These are phyloP conservation scores for Pardalotus punctatus DNA, from an alignment of 2,113 vertebrate species.

Conservation along the genomic window DNA sequence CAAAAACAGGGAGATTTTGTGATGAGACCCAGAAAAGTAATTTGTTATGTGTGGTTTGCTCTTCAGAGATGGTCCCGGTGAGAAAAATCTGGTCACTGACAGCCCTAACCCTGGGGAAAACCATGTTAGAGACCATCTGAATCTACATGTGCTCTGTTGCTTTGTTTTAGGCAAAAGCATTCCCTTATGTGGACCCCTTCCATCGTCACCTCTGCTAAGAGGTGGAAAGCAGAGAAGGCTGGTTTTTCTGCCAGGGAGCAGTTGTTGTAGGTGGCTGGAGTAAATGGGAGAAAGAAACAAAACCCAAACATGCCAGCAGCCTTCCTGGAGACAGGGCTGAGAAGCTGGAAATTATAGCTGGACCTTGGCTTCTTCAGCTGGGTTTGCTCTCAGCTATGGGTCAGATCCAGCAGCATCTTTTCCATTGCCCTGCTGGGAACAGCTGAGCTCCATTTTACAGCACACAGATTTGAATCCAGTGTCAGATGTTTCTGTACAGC, in stretches of 20 bases:
- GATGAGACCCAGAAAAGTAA: not conserved
- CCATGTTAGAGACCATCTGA: not conserved
- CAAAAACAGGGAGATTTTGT: not conserved
- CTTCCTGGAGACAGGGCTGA: conserved; percentile 67
- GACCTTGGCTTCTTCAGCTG: not conserved
- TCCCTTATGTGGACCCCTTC: not conserved
- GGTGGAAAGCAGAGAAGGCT: not conserved
- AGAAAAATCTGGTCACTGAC: not conserved
- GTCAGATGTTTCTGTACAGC: not conserved
- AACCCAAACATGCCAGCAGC: not conserved
- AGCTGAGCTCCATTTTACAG: not conserved
- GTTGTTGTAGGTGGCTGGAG: conserved; percentile 32
- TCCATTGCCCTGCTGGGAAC: not conserved
- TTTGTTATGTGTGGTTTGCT: not conserved
- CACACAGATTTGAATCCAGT: not conserved
- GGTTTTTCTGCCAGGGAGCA: not conserved
- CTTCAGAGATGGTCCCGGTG: not conserved
- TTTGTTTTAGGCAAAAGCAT: not conserved
- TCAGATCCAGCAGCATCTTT: not conserved
- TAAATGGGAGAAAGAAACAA: conserved; percentile 48
- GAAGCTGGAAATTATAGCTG: conserved; percentile 51
- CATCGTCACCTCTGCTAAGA: not conserved
- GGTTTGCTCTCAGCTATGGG: not conserved
- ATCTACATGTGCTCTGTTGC: not conserved
- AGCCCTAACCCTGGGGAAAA: not conserved